A percentile compares a stretch with the other conserved stretches of the same genome.
phyloP scores from a whole-genome alignment of 1,140 invertebrate genomes.

The Halesus radiatus region DNA sequence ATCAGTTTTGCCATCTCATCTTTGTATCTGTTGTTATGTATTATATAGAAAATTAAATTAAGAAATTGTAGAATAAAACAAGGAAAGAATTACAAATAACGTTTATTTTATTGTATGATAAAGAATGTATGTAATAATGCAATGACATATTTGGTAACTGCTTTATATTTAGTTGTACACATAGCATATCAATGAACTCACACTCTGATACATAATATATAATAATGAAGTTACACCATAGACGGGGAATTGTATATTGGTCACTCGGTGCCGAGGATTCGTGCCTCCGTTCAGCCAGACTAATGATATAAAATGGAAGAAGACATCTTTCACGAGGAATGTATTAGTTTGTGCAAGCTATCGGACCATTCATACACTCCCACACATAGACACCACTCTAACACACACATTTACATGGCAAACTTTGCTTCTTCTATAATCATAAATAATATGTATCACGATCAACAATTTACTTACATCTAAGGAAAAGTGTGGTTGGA shows the following conservation, averaged over 20 bases:
- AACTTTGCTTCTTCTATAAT: slow-evolving; percentile 40
- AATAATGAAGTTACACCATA: neutral
- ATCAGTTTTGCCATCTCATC: neutral
- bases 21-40: slow-evolving; percentile 4
- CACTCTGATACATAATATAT: slow-evolving; percentile 21
- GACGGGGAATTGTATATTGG: neutral
- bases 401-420: slow-evolving; percentile 44
- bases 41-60: slow-evolving; percentile 16
- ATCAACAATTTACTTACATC: slow-evolving; percentile 43
- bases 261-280: slow-evolving; percentile 6
- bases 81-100: slow-evolving; percentile 55
- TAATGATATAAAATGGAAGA: slow-evolving; percentile 51
- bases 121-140: slow-evolving; percentile 55
- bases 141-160: slow-evolving; percentile 58
- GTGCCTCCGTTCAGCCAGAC: slow-evolving; percentile 1
- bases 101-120: slow-evolving; percentile 57
- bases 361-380: neutral
- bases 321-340: slow-evolving; percentile 50
- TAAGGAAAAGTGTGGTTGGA: slow-evolving; percentile 36
- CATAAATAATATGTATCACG: slow-evolving; percentile 43
- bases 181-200: slow-evolving; percentile 35
- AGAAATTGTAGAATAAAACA: slow-evolving; percentile 21
- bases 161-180: slow-evolving; percentile 54
- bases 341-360: slow-evolving; percentile 50
- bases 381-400: slow-evolving; percentile 37